These are phyloP conservation scores for Penaeus japonicus DNA, from an alignment of 1,140 invertebrate genomes.

Conservation along the genomic window DNA sequence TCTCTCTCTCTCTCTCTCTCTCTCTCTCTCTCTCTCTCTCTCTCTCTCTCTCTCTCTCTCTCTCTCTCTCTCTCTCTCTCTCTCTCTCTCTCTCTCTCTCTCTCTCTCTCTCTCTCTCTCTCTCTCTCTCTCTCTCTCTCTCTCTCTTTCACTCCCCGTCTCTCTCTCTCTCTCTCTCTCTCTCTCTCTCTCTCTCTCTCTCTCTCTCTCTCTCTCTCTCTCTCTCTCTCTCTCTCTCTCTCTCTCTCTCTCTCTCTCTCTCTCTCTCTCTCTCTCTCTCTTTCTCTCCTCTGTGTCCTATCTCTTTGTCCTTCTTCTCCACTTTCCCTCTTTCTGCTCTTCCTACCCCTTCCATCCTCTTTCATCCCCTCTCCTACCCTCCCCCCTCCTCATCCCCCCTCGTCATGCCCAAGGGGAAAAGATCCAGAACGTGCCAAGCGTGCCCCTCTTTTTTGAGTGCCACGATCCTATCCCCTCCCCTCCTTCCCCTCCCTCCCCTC, in stretches of 20 bases:
- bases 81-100: slow-evolving; percentile 40
- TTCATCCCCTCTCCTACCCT: too few species aligned
- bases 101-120: neutral
- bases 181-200: neutral
- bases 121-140: too few species aligned
- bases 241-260: neutral
- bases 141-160: too few species aligned
- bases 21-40: slow-evolving; percentile 45
- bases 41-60: slow-evolving; percentile 26
- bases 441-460: too few species aligned
- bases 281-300: neutral
- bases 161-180: neutral
- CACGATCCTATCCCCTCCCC: too few species aligned
- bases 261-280: neutral
- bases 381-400: too few species aligned
- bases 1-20: slow-evolving; percentile 23
- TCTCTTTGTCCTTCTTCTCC: too few species aligned
- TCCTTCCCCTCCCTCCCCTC: too few species aligned
- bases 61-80: slow-evolving; percentile 44
- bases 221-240: neutral
- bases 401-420: too few species aligned
- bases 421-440: too few species aligned
- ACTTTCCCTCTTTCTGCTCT: too few species aligned
- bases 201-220: neutral
- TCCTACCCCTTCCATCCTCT: too few species aligned